Evolutionary conservation across 1,140 invertebrate species (phyloP), one percentile per base, ranked within the genome.

Genomic region (Conopomorpha cramerella): DNA sequence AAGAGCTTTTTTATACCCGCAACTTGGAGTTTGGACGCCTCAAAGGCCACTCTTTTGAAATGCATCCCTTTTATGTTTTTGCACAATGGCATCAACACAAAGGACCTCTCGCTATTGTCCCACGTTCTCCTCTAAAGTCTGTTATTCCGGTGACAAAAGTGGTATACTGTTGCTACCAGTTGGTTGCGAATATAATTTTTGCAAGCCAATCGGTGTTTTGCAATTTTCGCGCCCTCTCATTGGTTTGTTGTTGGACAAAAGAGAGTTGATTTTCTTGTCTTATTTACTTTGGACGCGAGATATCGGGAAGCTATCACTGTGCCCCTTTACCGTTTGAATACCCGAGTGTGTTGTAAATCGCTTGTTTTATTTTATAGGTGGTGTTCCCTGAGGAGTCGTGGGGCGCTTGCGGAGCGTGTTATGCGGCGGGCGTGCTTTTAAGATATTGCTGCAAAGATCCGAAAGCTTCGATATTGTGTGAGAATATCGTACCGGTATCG

Each of bases 341-440:
- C 55, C 55, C 54, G 43, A 41, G 56, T 51, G 56, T 57, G 55
- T 64, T 63, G 52, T 76, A 70, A 74, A 73, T 71, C 54, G 57
- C 55, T 60, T 72, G 63, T 45, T 77, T 74, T 76, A 72, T 78
- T 77, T 77, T 76, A 68, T 74, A 77, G 72, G 46, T 55, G 58
- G 51, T 44, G 59, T 30, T 62, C 56, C 56, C 57, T 4, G 43
- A 49, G 60, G 56, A 51, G 53, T 36, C 33, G 43, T 46, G 51
- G 44, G 37, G 41, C 13, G 38, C 27, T 37, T 36, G 49, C 42
- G 41, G 34, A 38, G 39, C 38, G 26, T 34, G 39, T 26, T 25
- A 42, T 39, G 36, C 54, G 54, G 48, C 54, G 45, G 58, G 51
- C 55, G 47, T 52, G 60, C 60, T 63, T 53, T 67, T 57, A 64